A percentile compares a stretch with the other conserved stretches of the same genome.
phyloP scores from a whole-genome alignment of 1,140 invertebrate species.

The Leptopilina boulardi region DNA sequence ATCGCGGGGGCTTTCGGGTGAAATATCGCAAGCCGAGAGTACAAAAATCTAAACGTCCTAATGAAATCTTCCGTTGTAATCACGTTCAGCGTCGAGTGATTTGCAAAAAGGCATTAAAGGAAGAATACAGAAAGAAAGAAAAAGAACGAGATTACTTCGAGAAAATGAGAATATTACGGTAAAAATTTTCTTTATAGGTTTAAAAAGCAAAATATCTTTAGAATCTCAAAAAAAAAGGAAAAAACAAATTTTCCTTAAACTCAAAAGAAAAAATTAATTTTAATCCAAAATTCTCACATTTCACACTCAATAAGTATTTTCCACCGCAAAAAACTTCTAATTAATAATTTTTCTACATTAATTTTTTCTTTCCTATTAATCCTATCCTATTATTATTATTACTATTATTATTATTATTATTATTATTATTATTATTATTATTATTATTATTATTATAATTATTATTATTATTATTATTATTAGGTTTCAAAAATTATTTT shows the following conservation, averaged over 20 bases:
- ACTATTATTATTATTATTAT: too few species aligned
- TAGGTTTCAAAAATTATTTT: too few species aligned
- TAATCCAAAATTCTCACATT: too few species aligned
- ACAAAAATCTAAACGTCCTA: slow-evolving; percentile 12
- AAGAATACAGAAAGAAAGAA: slow-evolving; percentile 26
- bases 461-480: too few species aligned
- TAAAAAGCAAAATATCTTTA: not conserved
- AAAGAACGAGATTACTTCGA: not conserved
- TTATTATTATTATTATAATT: too few species aligned
- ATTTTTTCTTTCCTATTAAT: too few species aligned
- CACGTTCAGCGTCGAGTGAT: not conserved
- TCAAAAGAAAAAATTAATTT: too few species aligned
- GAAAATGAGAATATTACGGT: slow-evolving; percentile 17
- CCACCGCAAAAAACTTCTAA: too few species aligned
- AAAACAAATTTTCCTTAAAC: not conserved
- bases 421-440: too few species aligned
- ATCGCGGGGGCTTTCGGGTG: not conserved
- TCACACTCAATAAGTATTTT: too few species aligned
- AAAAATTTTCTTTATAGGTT: not conserved
- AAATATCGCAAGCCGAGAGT: not conserved
- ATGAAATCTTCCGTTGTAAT: slow-evolving; percentile 16
- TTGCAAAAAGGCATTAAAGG: not conserved
- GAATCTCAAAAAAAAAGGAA: not conserved
- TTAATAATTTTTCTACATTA: too few species aligned
- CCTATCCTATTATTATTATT: too few species aligned